Percentiles rank a stretch among this genome's conserved stretches.
These are phyloP conservation scores for Calliopum simillimum DNA, from an alignment of 2,888 invertebrate genomes.

Conservation along the genomic window DNA sequence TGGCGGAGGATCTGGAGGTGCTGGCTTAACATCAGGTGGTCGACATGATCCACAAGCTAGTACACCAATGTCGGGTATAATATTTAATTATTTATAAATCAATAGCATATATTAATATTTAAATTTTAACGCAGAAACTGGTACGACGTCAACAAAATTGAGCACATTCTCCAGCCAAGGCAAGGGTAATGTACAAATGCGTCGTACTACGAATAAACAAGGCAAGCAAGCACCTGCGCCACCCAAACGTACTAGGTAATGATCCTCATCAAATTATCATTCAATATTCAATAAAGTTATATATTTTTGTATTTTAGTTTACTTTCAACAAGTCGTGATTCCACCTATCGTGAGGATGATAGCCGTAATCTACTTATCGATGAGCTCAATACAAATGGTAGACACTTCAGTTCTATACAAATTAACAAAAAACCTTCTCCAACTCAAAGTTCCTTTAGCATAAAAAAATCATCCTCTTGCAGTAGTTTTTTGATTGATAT, in stretches of 20 bases:
- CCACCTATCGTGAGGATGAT: conserved; percentile 68
- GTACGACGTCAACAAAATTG: conserved; percentile 70
- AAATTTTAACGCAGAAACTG: conserved; percentile 63
- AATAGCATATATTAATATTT: conserved; percentile 5
- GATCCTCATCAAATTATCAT: background rate
- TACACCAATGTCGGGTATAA: conserved; percentile 66
- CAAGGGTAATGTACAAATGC: conserved; percentile 82
- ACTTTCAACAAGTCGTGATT: conserved; percentile 67
- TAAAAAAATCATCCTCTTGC: conserved; percentile 69
- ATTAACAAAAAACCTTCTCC: conserved; percentile 37
- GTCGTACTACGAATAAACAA: conserved; percentile 86
- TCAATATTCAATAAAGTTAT: conserved; percentile 4
- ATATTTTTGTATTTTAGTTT: conserved; percentile 51
- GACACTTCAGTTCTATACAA: conserved; percentile 47
- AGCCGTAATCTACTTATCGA: conserved; percentile 63
- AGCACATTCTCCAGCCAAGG: conserved; percentile 74
- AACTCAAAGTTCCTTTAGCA: conserved; percentile 54
- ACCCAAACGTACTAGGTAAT: conserved; percentile 91
- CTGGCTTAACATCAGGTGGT: conserved; percentile 51
- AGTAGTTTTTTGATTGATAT: conserved; percentile 69
- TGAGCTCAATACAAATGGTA: conserved; percentile 67
- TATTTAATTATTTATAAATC: conserved; percentile 4
- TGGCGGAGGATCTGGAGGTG: conserved; percentile 46
- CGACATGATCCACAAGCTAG: conserved; percentile 64
- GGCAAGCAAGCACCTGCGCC: conserved; percentile 96